Conservation (phyloP, 2,113 vertebrate genomes). For the Peromyscus maniculatus region DNA sequence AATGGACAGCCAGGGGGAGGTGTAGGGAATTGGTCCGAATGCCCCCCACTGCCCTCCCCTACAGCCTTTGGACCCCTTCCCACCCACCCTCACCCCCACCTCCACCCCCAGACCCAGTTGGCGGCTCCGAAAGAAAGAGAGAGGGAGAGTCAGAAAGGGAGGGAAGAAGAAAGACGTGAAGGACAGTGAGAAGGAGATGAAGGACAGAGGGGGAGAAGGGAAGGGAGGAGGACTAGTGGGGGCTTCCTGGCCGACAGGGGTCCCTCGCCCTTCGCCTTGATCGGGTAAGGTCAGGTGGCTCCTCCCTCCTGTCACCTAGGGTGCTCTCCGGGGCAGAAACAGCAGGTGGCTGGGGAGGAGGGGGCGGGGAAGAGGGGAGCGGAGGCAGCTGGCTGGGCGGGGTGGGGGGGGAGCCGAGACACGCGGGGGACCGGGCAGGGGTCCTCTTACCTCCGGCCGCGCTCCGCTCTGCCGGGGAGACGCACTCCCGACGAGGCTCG, state of each 20-base stretch:
- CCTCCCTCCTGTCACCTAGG: slow-evolving; percentile 54
- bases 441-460: slow-evolving; percentile 80
- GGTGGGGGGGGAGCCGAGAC: background rate
- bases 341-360: slow-evolving; percentile 77
- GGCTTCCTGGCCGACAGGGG: background rate
- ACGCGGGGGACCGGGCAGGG: slow-evolving; percentile 25
- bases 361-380: slow-evolving; percentile 9
- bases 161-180: slow-evolving; percentile 62
- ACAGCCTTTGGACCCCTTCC: slow-evolving; percentile 42
- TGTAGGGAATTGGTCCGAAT: slow-evolving; percentile 56
- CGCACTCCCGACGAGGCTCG: slow-evolving; percentile 72
- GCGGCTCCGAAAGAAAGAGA: slow-evolving; percentile 23
- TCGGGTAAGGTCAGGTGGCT: slow-evolving; percentile 72
- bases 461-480: slow-evolving; percentile 79
- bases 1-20: slow-evolving; percentile 74
- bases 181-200: slow-evolving; percentile 69
- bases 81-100: background rate
- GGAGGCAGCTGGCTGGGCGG: background rate
- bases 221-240: background rate
- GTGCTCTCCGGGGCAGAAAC: slow-evolving; percentile 42
- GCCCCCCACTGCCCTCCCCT: background rate
- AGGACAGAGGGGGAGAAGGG: slow-evolving; percentile 65
- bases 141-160: slow-evolving; percentile 2
- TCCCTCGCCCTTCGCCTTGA: slow-evolving; percentile 43
- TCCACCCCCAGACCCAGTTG: background rate